Evolutionary conservation across 2,797 vertebrate species (phyloP).

Genomic region (Diglossa cyanea): DNA sequence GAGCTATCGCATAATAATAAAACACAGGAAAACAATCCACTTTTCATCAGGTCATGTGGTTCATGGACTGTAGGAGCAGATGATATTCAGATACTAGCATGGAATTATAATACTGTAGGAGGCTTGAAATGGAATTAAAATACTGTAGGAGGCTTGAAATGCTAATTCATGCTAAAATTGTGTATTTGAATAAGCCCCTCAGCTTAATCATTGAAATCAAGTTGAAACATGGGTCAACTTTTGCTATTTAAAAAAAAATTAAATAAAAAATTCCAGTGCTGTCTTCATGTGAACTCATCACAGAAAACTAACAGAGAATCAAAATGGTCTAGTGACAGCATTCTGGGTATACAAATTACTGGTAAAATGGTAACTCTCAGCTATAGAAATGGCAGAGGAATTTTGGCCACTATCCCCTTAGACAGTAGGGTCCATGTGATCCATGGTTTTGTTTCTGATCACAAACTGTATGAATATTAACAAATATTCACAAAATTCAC

Average conservation of each 20-base stretch:
- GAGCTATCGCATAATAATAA: not conserved
- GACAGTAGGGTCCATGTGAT: not conserved
- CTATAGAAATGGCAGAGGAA: not conserved
- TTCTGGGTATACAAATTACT: not conserved
- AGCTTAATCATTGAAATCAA: conserved; percentile 48
- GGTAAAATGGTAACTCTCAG: not conserved
- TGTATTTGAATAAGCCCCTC: conserved; percentile 28
- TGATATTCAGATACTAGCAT: not conserved
- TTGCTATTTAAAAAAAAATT: not conserved
- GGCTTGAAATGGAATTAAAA: conserved; percentile 2
- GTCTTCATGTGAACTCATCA: not conserved
- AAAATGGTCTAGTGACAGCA: not conserved
- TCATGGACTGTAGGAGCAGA: not conserved
- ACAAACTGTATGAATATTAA: not conserved
- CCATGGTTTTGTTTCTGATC: not conserved
- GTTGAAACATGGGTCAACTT: conserved; percentile 3
- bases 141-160: not conserved
- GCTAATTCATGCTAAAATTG: conserved; percentile 5
- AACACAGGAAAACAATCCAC: not conserved
- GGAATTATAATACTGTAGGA: conserved; percentile 1
- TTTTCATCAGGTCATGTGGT: not conserved
- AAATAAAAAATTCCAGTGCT: not conserved
- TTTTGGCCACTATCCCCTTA: not conserved
- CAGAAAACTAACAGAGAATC: not conserved
- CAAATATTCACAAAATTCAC: no score